phyloP scores from a whole-genome alignment of 2,113 vertebrate species.

The Dicerorhinus sumatrensis region DNA sequence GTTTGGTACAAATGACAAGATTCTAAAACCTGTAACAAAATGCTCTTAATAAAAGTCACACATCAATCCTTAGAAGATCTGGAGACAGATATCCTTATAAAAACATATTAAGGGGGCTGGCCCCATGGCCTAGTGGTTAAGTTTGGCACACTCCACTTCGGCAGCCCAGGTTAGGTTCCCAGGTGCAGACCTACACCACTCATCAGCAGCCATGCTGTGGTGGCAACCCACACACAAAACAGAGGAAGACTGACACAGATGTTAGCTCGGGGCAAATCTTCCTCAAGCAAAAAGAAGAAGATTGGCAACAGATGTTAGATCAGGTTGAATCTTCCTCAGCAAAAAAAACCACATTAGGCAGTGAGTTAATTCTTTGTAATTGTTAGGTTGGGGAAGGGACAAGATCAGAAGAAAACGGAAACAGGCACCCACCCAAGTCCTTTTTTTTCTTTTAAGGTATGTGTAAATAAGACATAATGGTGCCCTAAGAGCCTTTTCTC shows the following conservation, averaged over 20 bases:
- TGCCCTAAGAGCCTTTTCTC: not conserved
- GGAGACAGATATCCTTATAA: not conserved
- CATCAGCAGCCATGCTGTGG: too few species aligned
- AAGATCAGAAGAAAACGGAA: not conserved
- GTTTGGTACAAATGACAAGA: not conserved
- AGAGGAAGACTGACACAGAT: too few species aligned
- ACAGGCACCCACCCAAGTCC: not conserved
- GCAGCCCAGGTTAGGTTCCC: too few species aligned
- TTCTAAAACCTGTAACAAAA: constrained; percentile 23
- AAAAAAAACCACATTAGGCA: not conserved
- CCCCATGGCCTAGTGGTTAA: too few species aligned
- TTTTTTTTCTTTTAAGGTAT: not conserved
- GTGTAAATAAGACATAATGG: not conserved
- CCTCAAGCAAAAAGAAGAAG: too few species aligned
- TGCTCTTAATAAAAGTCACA: not conserved
- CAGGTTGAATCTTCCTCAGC: too few species aligned
- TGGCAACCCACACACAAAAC: too few species aligned
- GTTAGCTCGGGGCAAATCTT: too few species aligned
- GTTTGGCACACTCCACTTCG: too few species aligned
- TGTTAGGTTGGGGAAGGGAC: not conserved
- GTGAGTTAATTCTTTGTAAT: not conserved
- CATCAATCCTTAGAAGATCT: not conserved
- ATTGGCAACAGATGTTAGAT: too few species aligned
- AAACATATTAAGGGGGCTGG: not conserved
- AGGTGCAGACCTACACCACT: too few species aligned